phyloP scores from a whole-genome alignment of 1,140 invertebrate genomes.

The Geopemphigus sp. region DNA sequence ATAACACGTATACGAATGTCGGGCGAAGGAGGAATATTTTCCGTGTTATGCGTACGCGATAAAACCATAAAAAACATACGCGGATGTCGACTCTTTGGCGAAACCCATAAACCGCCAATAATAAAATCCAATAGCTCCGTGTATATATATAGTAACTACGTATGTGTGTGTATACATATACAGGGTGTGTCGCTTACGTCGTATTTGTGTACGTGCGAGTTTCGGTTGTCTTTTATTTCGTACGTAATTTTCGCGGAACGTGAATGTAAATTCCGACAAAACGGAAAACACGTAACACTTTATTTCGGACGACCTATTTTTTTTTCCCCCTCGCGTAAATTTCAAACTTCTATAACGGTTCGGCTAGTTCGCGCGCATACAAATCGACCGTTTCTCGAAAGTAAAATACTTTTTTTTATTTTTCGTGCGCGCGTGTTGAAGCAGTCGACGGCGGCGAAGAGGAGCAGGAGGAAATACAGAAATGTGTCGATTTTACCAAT shows the following conservation, averaged over 20 bases:
- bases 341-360: background rate
- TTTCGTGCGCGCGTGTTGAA: too few relatives aligned
- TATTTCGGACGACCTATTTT: background rate
- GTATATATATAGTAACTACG: background rate
- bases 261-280: too few relatives aligned
- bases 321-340: background rate
- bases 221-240: background rate
- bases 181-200: too few relatives aligned
- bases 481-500: too few relatives aligned
- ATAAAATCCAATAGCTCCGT: constrained; percentile 8
- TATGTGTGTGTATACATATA: background rate
- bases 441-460: too few relatives aligned
- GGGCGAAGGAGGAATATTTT: background rate
- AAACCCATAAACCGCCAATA: background rate
- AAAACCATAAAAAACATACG: constrained; percentile 6
- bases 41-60: background rate
- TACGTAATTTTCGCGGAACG: too few relatives aligned
- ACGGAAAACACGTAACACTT: background rate
- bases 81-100: background rate
- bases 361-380: too few relatives aligned
- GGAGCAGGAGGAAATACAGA: too few relatives aligned
- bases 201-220: background rate
- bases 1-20: background rate
- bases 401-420: too few relatives aligned
- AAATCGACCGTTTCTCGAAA: too few relatives aligned